Evolutionary conservation across 2,888 invertebrate species (phyloP), one percentile per base, ranked within the genome.

Genomic region (Andricus quercusramuli): DNA sequence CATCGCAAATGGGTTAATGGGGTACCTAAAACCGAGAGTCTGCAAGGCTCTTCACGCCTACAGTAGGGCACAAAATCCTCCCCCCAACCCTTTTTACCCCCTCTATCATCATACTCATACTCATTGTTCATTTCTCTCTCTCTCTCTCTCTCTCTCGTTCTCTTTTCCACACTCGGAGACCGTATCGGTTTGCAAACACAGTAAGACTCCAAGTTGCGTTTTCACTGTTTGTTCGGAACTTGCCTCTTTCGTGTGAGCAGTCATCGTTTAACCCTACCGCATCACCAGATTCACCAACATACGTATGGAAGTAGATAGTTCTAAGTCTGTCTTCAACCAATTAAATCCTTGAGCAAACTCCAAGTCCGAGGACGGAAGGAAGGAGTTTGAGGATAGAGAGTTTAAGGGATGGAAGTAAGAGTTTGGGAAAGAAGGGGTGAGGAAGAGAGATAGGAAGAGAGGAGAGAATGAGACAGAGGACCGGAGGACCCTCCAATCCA

Each of bases 1-100:
- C 81, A 81, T 67, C 62, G 85, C 84, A 86, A 89, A 89, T 86
- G 84, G 89, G 89, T 88, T 89, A 89, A 89, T 86, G 83, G 84
- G 83, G 78, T 83, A 76, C 79, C 85, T 79, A 83, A 85, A 88
- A 88, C 86, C 84, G 65, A 65, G 65, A 65, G 65, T 65, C 32
- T 25, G 22, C 15, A 22, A 62, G 25, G 62, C 78, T 67, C 47
- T 59, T 25, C 51, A 51, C 51, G 20, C 20, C 51, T 20, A 51
- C 51, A 20, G n/a, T n/a, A 8, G 8, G 51, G 51, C n/a, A n/a
- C 51, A 51, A 51, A 51, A 51, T 51, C 20, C 51, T 9, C 20
- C 20, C 65, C 64, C 64, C 20, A 67, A 25, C 68, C 56, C 68
- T 3, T 8, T 29, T 77, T 22, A n/a, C 5, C 22, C 70, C 59